phyloP scores from a whole-genome alignment of 1,140 invertebrate genomes.

The Mya arenaria region DNA sequence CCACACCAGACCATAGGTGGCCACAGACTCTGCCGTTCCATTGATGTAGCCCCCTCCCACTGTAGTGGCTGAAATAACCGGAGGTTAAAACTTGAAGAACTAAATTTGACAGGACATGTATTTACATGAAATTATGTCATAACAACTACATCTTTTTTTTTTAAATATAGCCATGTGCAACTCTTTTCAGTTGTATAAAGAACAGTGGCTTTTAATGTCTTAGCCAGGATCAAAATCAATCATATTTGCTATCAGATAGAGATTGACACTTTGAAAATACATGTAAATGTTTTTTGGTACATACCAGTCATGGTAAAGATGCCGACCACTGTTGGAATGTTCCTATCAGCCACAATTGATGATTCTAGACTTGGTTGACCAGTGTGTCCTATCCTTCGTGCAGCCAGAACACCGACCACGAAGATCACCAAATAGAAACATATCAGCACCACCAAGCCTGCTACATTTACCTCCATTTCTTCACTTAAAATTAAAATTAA shows the following conservation, averaged over 20 bases:
- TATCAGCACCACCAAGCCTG: slow-evolving; percentile 63
- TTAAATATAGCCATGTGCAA: too few species aligned
- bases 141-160: too few species aligned
- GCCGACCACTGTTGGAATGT: slow-evolving; percentile 73
- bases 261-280: not conserved
- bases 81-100: too few species aligned
- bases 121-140: too few species aligned
- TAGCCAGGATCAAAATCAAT: too few species aligned
- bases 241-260: too few species aligned
- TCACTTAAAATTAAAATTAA: not conserved
- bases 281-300: not conserved
- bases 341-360: slow-evolving; percentile 74
- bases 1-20: slow-evolving; percentile 74
- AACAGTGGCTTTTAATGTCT: too few species aligned
- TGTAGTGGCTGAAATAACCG: slow-evolving; percentile 74
- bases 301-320: slow-evolving; percentile 80
- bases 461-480: slow-evolving; percentile 64
- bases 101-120: too few species aligned
- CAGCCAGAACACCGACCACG: slow-evolving; percentile 66
- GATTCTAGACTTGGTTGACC: slow-evolving; percentile 59
- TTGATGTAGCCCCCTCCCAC: slow-evolving; percentile 79
- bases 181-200: too few species aligned
- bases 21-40: slow-evolving; percentile 79
- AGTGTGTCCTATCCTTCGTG: slow-evolving; percentile 46
- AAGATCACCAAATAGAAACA: slow-evolving; percentile 66